Conservation (phyloP, 2,888 invertebrate species). For the Sabatieria punctata region DNA sequence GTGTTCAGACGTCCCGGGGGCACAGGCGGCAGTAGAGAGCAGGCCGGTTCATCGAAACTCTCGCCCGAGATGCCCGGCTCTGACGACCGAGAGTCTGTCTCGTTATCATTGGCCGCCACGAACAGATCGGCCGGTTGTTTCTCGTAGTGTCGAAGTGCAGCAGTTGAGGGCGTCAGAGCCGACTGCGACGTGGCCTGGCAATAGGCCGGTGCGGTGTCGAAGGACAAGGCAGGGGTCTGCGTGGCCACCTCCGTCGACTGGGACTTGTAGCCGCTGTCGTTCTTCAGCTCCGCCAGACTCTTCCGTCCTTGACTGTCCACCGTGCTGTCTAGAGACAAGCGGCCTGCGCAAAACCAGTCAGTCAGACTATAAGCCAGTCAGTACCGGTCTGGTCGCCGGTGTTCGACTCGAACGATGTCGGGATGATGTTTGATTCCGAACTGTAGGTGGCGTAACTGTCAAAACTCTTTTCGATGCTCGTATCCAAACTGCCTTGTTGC, state of each 20-base stretch:
- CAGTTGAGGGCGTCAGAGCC: no score
- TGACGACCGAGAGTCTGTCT: no score
- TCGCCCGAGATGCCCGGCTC: no score
- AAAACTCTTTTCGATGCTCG: conserved; percentile 34
- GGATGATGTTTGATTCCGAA: conserved; percentile 35
- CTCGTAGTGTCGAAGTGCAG: no score
- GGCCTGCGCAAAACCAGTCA: no score
- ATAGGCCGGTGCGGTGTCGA: not conserved
- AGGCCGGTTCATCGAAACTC: not conserved
- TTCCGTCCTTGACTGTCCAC: conserved; percentile 33
- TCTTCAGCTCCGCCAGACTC: conserved; percentile 32
- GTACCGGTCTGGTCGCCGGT: conserved; percentile 32
- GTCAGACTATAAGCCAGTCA: no score
- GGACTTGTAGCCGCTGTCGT: conserved; percentile 40
- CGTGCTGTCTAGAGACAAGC: conserved; percentile 34
- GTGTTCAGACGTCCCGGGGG: no score
- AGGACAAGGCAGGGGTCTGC: not conserved
- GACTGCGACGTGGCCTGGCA: not conserved
- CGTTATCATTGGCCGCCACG: no score
- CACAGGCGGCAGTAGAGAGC: not conserved
- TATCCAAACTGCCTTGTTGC: conserved; percentile 8
- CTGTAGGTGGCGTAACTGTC: conserved; percentile 37
- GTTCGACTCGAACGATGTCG: conserved; percentile 38
- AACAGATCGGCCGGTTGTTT: no score
- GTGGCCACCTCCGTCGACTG: conserved; percentile 9